Evolutionary conservation across 2,797 vertebrate genomes (phyloP), one percentile per base, ranked within the genome.

Genomic region (Tangara arthus): DNA sequence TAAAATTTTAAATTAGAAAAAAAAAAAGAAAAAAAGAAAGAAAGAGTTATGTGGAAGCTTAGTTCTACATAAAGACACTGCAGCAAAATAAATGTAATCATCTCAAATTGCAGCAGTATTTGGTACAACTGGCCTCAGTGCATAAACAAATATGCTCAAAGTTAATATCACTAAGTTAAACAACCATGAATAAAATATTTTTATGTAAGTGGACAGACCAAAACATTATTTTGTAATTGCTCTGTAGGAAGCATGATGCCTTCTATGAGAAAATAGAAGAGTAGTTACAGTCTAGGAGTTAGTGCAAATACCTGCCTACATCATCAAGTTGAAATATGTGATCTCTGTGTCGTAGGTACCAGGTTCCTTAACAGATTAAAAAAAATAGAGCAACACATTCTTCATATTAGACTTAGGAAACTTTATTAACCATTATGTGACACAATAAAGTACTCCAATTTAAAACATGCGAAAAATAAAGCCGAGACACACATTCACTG

Each of bases 121-220:
- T 73, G 56, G 49, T 80, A 65, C 19, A 68, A 73, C n/a, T 78
- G 56, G 37, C 71, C 56, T 53, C 41, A 57, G 23, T 50, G 17
- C 34, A 59, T 68, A 93, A 82, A 90, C 70, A 93, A 92, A 71
- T 87, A 89, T 11, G 11, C 22, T 69, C 37, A 7, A 73, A 69
- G 16, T 72, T 82, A 95, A 5, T 63, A 93, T 49, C n/a, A n/a
- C n/a, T 56, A 89, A 81, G 53, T 78, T 90, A 94, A 95, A 95
- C 39, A 94, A 72, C 37, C 27, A 78, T 37, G 9, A 93, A 84
- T 55, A 77, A 89, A 93, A n/a, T 66, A 84, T 65, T 93, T 95
- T 93, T 85, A 89, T 87, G 12, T 56, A 91, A 94, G 80, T 71
- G n/a, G 27, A 32, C 24, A 92, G 53, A 57, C 26, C 27, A 90